Evolutionary conservation across 1,140 invertebrate species (phyloP).

Genomic region (Diabrotica virgifera): DNA sequence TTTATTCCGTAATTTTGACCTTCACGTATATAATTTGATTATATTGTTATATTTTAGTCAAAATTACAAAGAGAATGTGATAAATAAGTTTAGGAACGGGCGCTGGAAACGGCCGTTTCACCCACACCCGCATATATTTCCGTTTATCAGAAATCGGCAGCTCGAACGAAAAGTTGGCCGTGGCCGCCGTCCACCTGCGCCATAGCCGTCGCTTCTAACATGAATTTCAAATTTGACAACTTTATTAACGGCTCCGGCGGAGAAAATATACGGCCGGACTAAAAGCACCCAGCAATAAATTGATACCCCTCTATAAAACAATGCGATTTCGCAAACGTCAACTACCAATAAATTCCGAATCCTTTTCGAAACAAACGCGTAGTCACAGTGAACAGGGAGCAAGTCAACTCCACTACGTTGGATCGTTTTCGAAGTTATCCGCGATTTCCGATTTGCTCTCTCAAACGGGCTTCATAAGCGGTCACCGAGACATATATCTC

Average conservation of each 20-base stretch:
- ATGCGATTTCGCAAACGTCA: constrained; percentile 19
- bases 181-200: not conserved
- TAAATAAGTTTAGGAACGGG: too few species aligned
- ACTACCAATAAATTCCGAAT: constrained; percentile 16
- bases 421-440: not conserved
- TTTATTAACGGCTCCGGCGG: constrained; percentile 8
- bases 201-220: constrained; percentile 1
- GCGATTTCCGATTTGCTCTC: constrained; percentile 13
- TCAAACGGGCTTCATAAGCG: constrained; percentile 12
- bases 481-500: constrained; percentile 10
- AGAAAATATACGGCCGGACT: constrained; percentile 14
- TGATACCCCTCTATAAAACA: constrained; percentile 20
- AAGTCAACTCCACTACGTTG: not conserved
- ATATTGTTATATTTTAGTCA: too few species aligned
- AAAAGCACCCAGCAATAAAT: constrained; percentile 19
- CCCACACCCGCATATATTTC: not conserved
- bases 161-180: not conserved
- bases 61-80: too few species aligned
- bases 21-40: too few species aligned
- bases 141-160: constrained; percentile 1
- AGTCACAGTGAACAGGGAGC: constrained; percentile 13
- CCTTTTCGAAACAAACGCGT: constrained; percentile 14
- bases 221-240: constrained; percentile 12
- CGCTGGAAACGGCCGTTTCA: not conserved
- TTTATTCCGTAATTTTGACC: too few species aligned